Evolutionary conservation across 2,888 invertebrate genomes (phyloP).

Genomic region (Apodemia duryi): DNA sequence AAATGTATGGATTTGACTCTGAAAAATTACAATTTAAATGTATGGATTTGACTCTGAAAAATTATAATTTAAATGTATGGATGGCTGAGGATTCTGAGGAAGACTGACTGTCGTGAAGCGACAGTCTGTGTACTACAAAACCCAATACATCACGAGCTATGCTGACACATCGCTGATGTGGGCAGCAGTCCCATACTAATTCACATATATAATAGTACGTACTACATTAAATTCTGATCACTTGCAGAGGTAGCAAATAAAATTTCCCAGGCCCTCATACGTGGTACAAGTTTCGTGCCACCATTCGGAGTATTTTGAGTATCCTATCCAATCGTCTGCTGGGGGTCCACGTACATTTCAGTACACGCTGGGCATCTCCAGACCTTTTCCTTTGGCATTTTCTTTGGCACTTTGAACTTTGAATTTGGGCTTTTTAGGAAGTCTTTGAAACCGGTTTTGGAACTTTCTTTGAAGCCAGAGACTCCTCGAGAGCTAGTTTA

Average conservation of each 20-base stretch:
- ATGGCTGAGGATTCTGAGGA: too few relatives aligned
- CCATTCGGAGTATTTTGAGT: neutral
- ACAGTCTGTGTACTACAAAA: too few relatives aligned
- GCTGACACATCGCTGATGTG: too few relatives aligned
- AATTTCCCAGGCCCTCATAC: neutral
- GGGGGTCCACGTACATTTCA: neutral
- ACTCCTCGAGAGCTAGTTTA: slow-evolving; percentile 3
- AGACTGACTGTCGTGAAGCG: too few relatives aligned
- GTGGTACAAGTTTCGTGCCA: too few relatives aligned
- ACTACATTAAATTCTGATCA: slow-evolving; percentile 3
- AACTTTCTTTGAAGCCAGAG: slow-evolving; percentile 4
- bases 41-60: too few relatives aligned
- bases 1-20: too few relatives aligned
- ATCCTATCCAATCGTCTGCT: slow-evolving; percentile 3
- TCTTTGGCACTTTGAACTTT: neutral
- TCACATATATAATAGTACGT: neutral
- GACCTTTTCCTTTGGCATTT: slow-evolving; percentile 3
- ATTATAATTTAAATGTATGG: too few relatives aligned
- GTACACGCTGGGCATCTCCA: neutral
- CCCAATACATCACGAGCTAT: too few relatives aligned
- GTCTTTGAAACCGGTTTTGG: slow-evolving; percentile 1
- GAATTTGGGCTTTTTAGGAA: neutral
- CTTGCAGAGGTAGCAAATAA: slow-evolving; percentile 3
- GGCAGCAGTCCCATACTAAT: too few relatives aligned
- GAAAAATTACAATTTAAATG: too few relatives aligned